phyloP scores from a whole-genome alignment of 2,888 invertebrate species.

The Oscheius sp. region DNA sequence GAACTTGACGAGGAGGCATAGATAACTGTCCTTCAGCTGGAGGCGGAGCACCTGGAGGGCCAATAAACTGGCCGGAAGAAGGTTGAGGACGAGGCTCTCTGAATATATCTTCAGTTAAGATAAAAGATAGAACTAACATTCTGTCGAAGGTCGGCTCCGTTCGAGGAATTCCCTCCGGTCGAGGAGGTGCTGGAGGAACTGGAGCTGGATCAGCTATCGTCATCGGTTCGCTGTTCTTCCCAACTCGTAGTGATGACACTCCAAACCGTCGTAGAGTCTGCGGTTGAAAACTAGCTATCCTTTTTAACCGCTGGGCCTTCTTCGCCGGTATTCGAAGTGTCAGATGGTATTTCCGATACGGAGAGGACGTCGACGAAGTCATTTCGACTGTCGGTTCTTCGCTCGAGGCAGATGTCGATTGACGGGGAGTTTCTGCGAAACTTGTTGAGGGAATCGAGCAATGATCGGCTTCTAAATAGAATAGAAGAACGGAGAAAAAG shows the following conservation, averaged over 20 bases:
- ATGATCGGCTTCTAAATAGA: constrained; percentile 3
- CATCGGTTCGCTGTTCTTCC: constrained; percentile 19
- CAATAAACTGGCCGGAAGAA: background rate
- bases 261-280: constrained; percentile 46
- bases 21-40: background rate
- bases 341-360: constrained; percentile 31
- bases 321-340: constrained; percentile 41
- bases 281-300: constrained; percentile 51
- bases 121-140: constrained; percentile 16
- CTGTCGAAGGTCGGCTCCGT: constrained; percentile 13
- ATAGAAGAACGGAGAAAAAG: background rate
- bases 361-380: constrained; percentile 21
- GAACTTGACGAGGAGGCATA: constrained; percentile 12
- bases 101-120: background rate
- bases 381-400: constrained; percentile 17
- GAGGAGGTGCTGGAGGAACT: constrained; percentile 21
- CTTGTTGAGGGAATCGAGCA: constrained; percentile 20
- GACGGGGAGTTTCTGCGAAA: constrained; percentile 16
- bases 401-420: constrained; percentile 8
- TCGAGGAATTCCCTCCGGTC: constrained; percentile 8
- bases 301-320: constrained; percentile 47
- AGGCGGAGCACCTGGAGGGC: constrained; percentile 1
- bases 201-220: constrained; percentile 27
- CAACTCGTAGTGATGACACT: constrained; percentile 3
- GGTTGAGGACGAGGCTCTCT: constrained; percentile 16